Percentiles rank a stretch among this genome's conserved stretches.
These are phyloP conservation scores for Drosophila eohydei DNA, from an alignment of 2,888 invertebrate species.

Conservation along the genomic window DNA sequence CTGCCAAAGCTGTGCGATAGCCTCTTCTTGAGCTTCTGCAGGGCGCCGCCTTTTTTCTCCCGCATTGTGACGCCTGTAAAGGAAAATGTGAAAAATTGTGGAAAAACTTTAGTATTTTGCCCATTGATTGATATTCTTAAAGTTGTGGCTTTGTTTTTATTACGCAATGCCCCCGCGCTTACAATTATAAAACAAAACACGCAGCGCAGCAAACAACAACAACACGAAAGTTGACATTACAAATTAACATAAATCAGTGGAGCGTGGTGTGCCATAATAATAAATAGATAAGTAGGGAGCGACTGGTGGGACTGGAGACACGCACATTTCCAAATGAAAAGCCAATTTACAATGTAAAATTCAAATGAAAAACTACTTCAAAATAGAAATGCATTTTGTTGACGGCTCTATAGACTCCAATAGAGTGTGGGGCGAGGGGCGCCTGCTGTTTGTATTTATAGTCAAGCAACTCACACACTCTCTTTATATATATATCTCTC, in stretches of 20 bases:
- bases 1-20: slow-evolving; percentile 98
- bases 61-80: slow-evolving; percentile 93
- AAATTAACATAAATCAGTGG: slow-evolving; percentile 80
- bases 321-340: slow-evolving; percentile 45
- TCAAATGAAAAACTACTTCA: slow-evolving; percentile 53
- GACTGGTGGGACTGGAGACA: slow-evolving; percentile 7
- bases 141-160: slow-evolving; percentile 9
- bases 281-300: slow-evolving; percentile 58
- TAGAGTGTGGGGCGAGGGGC: not conserved
- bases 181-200: slow-evolving; percentile 45
- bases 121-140: slow-evolving; percentile 29
- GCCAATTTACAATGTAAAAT: slow-evolving; percentile 48
- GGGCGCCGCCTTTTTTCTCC: slow-evolving; percentile 95
- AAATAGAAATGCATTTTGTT: slow-evolving; percentile 73
- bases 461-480: not conserved
- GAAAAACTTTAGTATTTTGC: slow-evolving; percentile 7
- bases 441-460: slow-evolving; percentile 27
- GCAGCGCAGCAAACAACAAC: slow-evolving; percentile 19
- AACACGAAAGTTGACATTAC: slow-evolving; percentile 61
- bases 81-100: slow-evolving; percentile 57
- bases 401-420: slow-evolving; percentile 14
- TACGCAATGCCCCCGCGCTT: not conserved
- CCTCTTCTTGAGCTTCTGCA: slow-evolving; percentile 97
- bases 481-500: not conserved
- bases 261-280: slow-evolving; percentile 77